Evolutionary conservation across 2,113 vertebrate genomes (phyloP), one percentile per base, ranked within the genome.

Genomic region (Corydoras maculifer): DNA sequence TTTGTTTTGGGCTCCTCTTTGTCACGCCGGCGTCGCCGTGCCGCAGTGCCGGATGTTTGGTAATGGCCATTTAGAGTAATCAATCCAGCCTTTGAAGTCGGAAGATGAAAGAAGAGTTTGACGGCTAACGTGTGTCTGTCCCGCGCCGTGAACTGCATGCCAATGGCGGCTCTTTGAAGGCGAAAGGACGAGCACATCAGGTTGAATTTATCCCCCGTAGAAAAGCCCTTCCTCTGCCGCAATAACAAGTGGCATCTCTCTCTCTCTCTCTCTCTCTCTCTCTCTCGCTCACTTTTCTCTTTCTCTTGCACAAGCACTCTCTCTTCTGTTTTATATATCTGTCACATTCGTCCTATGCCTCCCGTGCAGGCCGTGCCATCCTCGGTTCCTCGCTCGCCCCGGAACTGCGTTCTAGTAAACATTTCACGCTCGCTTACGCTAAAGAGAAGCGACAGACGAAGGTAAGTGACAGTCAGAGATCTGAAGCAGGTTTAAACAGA

Each of bases 61-160:
- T 89, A 91, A 90, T 86, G 88, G 83, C 87, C 87, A 88, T 88
- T 90, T 90, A 89, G 84, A 86, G 84, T 88, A 90, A 90, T 91
- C 89, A 88, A 89, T 89, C 84, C 82, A 70, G 82, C 77, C 86
- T 91, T 88, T 89, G 89, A 90, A 89, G 88, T 87, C 81, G 72
- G 57, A 79, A 86, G 88, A 90, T 90, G 87, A 91, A 89, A 88
- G 86, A 82, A 81, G 82, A 85, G 83, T 87, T 86, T 88, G 88
- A 89, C 88, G 85, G 87, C 82, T 86, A 85, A 87, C 87, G 87
- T 84, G 86, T 73, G 87, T 81, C 85, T 83, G 82, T 87, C 82
- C 84, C 69, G 75, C 85, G 82, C 85, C 82, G 88, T 89, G 88
- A 86, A 86, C 82, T 71, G 88, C 87, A 89, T 90, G 81, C 74